Evolutionary conservation across 1,140 invertebrate species (phyloP).

Genomic region (Rhyacophila brunnea): DNA sequence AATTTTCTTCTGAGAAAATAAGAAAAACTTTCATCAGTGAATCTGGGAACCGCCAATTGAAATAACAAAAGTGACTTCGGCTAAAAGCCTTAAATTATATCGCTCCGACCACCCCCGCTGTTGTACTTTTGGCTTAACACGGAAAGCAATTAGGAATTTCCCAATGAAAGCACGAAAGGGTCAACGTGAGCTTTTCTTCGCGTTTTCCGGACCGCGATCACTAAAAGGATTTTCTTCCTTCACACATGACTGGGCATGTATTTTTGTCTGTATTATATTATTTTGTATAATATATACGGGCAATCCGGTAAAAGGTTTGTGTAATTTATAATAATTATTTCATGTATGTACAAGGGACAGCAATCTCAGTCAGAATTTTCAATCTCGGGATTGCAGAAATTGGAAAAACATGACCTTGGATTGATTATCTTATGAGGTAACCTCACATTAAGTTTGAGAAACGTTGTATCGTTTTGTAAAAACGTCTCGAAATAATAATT

Average conservation of each 20-base stretch:
- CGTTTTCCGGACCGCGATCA: neutral
- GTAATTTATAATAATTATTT: constrained; percentile 3
- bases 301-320: constrained; percentile 4
- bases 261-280: neutral
- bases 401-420: too few species aligned
- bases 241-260: neutral
- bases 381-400: too few species aligned
- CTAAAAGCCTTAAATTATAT: constrained; percentile 20
- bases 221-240: neutral
- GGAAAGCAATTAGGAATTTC: constrained; percentile 26
- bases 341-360: too few species aligned
- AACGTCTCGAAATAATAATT: too few species aligned
- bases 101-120: neutral
- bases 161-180: constrained; percentile 14
- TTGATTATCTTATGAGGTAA: too few species aligned
- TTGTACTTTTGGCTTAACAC: constrained; percentile 27
- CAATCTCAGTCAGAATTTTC: too few species aligned
- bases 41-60: constrained; percentile 15
- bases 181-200: constrained; percentile 14
- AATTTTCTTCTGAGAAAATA: neutral
- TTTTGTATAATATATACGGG: constrained; percentile 1
- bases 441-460: too few species aligned
- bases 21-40: neutral
- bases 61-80: constrained; percentile 21
- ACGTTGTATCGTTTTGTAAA: too few species aligned